Percentiles rank a stretch among this genome's conserved stretches.
Evolutionary conservation across 2,888 invertebrate genomes (phyloP).

Genomic region (Anoplius nigerrimus): DNA sequence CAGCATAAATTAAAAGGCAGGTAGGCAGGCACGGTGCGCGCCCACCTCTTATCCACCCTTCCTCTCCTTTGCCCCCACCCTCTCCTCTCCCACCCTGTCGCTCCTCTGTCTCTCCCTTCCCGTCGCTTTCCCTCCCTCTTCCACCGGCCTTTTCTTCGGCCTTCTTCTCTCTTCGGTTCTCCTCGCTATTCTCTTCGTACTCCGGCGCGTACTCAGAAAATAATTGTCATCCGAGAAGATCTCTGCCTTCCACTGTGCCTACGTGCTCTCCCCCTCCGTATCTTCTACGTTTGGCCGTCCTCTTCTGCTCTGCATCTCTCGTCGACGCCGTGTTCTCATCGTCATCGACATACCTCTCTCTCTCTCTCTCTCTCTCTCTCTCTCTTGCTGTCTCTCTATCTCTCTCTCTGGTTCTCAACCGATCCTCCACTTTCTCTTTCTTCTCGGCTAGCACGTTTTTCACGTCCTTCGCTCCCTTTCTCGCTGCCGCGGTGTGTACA

Average conservation of each 20-base stretch:
- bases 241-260: slow-evolving; percentile 15
- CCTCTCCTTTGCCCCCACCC: neutral
- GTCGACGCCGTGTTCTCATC: slow-evolving; percentile 1
- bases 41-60: slow-evolving; percentile 11
- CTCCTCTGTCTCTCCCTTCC: neutral
- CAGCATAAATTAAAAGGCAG: slow-evolving; percentile 64
- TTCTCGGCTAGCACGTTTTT: neutral
- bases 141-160: slow-evolving; percentile 19
- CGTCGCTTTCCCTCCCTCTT: neutral
- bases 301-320: neutral
- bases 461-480: neutral
- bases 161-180: neutral
- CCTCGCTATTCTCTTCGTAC: slow-evolving; percentile 13
- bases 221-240: slow-evolving; percentile 65
- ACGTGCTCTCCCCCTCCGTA: neutral
- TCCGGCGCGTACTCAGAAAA: slow-evolving; percentile 56
- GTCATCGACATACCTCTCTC: neutral
- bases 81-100: neutral
- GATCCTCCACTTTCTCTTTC: neutral
- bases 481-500: neutral
- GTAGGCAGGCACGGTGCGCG: slow-evolving; percentile 40
- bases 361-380: too few species aligned
- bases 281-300: neutral
- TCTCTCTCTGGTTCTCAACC: neutral
- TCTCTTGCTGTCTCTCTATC: neutral